Conservation (phyloP, 2,888 invertebrate species). For the Tenthredo livida region DNA sequence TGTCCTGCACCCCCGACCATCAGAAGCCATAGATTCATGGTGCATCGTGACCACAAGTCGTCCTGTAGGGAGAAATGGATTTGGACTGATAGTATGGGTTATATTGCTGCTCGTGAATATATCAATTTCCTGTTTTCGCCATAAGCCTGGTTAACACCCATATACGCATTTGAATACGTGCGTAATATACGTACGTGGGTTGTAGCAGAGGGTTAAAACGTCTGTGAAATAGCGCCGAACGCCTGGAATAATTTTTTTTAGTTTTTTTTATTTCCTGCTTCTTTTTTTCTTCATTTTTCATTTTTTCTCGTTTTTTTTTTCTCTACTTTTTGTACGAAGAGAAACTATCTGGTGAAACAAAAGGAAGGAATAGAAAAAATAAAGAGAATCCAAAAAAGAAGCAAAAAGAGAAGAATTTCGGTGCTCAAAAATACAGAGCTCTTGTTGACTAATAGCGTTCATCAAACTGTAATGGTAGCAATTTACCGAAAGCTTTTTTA, state of each 20-base stretch:
- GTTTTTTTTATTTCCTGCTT: background rate
- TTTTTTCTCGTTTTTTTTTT: background rate
- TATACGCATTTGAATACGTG: background rate
- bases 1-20: background rate
- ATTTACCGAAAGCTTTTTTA: conserved; percentile 43
- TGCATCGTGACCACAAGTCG: background rate
- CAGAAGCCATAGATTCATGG: background rate
- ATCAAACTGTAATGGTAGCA: conserved; percentile 37
- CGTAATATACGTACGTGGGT: background rate
- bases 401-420: background rate
- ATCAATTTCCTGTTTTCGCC: conserved; percentile 44
- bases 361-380: background rate
- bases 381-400: background rate
- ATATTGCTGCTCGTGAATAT: conserved; percentile 33
- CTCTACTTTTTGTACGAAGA: background rate
- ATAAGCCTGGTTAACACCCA: background rate
- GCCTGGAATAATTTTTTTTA: background rate
- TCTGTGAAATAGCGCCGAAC: background rate
- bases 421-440: conserved; percentile 11
- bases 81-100: background rate
- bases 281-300: background rate
- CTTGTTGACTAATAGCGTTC: conserved; percentile 35
- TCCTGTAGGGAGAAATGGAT: background rate
- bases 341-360: background rate
- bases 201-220: background rate